Evolutionary conservation across 2,888 invertebrate genomes (phyloP), one percentile per base, ranked within the genome.

Genomic region (Caenorhabditis sp.): DNA sequence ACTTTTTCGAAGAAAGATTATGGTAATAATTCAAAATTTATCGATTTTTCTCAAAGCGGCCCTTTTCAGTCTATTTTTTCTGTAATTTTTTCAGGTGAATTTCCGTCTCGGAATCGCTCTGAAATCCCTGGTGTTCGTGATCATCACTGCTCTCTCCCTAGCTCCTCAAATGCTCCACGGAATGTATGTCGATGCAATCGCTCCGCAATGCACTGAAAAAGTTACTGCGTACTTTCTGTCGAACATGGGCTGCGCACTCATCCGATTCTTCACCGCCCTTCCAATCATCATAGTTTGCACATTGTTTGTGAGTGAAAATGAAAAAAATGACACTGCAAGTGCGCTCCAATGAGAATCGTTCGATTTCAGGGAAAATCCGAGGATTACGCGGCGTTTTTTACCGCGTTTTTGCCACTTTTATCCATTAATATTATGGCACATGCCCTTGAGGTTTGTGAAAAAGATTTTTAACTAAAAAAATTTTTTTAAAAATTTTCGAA

Each of bases 181-280:
- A 61, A 70, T 61, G 26, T 70, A 53, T 26, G 37, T 47, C n/a
- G 70, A 70, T 20, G 37, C 60, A 6, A 37, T 70, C 2, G 60
- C 61, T 4, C 60, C 69, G 18, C 69, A 70, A 13, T 70, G 60
- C 51, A 50, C 70, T 13, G 53, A 51, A 18, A 44, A 58, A 18
- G 28, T 61, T n/a, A 70, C 47, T 61, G 37, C 70, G 13, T 61
- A 70, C 32, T 60, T 35, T 37, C 15, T 70, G 61, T 61, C 61
- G 28, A 70, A 70, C n/a, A 70, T 70, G 70, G 70, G 70, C 20
- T 70, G 70, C 22, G 60, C 70, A 5, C 37, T 70, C 20, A 61
- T 70, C 35, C 61, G 70, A 4, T 70, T 70, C 32, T 70, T 70
- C 61, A 70, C 70, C 2, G 50, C 40, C 3, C 53, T 70, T 4